These are phyloP conservation scores for Dipodomys stephensi DNA, from an alignment of 2,113 vertebrate genomes.

Conservation along the genomic window DNA sequence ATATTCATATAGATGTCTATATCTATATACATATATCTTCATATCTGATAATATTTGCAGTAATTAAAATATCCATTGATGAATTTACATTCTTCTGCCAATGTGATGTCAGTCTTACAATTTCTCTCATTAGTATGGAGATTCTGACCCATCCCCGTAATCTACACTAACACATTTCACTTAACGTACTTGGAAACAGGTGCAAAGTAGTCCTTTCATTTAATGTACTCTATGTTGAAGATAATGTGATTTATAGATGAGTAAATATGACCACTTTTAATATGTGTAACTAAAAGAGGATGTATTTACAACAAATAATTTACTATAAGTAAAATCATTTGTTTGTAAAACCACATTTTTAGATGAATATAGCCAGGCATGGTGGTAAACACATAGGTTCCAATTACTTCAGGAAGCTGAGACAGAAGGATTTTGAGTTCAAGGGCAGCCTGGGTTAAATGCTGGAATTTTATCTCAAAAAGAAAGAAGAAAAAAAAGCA, in stretches of 20 bases:
- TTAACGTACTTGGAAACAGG: neutral
- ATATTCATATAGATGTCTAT: neutral
- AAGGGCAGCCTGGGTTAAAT: too few species aligned
- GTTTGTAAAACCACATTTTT: neutral
- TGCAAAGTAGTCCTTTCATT: neutral
- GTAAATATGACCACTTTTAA: slow-evolving; percentile 38
- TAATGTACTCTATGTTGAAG: slow-evolving; percentile 3
- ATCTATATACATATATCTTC: neutral
- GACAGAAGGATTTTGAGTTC: too few species aligned
- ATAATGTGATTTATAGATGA: neutral
- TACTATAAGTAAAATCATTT: neutral
- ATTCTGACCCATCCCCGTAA: neutral
- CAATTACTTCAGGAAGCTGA: too few species aligned
- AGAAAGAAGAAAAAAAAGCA: too few species aligned
- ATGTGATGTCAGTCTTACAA: neutral
- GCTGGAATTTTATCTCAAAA: too few species aligned
- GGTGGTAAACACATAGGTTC: neutral
- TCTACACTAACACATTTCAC: neutral
- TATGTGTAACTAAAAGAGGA: neutral
- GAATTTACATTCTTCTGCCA: neutral
- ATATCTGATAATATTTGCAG: slow-evolving; percentile 4
- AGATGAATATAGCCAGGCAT: neutral
- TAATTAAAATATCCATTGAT: neutral
- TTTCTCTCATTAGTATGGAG: neutral
- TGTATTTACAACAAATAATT: too few species aligned